These are phyloP conservation scores for Alligator sinensis DNA, from an alignment of 2,113 vertebrate genomes.

Conservation along the genomic window DNA sequence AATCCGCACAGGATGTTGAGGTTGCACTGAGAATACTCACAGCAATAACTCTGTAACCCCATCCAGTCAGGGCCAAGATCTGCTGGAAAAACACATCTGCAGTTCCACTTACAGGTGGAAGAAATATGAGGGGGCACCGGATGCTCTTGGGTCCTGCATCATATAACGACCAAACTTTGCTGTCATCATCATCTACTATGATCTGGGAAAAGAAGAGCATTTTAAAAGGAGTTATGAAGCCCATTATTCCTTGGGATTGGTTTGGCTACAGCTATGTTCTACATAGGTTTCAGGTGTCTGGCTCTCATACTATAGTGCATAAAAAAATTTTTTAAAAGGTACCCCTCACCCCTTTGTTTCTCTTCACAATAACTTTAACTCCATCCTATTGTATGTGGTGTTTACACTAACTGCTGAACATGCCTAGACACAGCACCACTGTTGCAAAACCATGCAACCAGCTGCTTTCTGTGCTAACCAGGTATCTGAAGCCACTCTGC, in stretches of 20 bases:
- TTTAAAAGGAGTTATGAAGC: background rate
- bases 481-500: fast-evolving
- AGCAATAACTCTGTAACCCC: constrained; percentile 97
- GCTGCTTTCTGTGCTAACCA: background rate
- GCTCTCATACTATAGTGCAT: background rate
- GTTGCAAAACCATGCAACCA: background rate
- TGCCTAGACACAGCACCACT: background rate
- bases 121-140: constrained; percentile 95
- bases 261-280: background rate
- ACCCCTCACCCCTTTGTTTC: background rate
- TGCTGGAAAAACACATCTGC: constrained; percentile 98
- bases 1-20: fast-evolving
- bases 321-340: too few relatives aligned
- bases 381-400: background rate
- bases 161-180: constrained; percentile 97
- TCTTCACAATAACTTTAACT: background rate
- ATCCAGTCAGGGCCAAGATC: constrained; percentile 92
- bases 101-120: constrained; percentile 96
- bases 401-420: background rate
- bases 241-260: background rate
- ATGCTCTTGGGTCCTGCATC: constrained; percentile 95
- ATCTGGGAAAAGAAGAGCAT: constrained; percentile 80
- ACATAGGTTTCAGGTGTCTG: background rate
- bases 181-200: constrained; percentile 98
- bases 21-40: constrained; percentile 81